phyloP scores from a whole-genome alignment of 2,888 invertebrate species.

The Dinocampus coccinellae region DNA sequence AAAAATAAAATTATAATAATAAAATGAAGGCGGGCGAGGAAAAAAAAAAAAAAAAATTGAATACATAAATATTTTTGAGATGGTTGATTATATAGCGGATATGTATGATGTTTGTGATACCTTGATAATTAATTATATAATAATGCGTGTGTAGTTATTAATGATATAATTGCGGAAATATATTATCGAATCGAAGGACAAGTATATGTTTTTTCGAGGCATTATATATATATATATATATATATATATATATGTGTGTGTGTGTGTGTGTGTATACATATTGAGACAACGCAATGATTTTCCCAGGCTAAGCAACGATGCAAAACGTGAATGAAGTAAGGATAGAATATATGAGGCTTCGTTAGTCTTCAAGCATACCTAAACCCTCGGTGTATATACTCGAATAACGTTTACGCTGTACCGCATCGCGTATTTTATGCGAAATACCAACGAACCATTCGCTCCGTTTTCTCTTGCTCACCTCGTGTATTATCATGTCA shows the following conservation, averaged over 20 bases:
- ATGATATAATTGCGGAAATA: slow-evolving; percentile 37
- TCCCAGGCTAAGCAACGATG: slow-evolving; percentile 32
- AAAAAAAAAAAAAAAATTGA: not conserved
- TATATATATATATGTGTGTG: too few species aligned
- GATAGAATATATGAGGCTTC: slow-evolving; percentile 32
- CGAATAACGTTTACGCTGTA: slow-evolving; percentile 47
- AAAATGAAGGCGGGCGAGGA: too few species aligned
- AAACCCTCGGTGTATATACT: slow-evolving; percentile 42
- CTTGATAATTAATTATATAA: slow-evolving; percentile 30
- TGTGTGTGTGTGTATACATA: too few species aligned
- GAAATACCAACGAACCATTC: slow-evolving; percentile 46
- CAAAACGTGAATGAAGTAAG: slow-evolving; percentile 27
- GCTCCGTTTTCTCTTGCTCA: slow-evolving; percentile 6
- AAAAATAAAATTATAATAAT: not conserved
- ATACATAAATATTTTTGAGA: not conserved
- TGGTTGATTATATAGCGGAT: slow-evolving; percentile 10
- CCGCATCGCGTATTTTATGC: slow-evolving; percentile 25
- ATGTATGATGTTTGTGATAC: slow-evolving; percentile 9
- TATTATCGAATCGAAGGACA: slow-evolving; percentile 36
- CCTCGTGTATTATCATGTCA: not conserved
- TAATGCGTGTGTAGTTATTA: slow-evolving; percentile 18
- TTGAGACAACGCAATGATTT: slow-evolving; percentile 1
- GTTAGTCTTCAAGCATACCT: slow-evolving; percentile 49
- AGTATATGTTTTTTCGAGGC: slow-evolving; percentile 3
- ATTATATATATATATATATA: not conserved